Base-by-base conservation (phyloP, 2,888 invertebrate species). In the Venusia cambrica region DNA sequence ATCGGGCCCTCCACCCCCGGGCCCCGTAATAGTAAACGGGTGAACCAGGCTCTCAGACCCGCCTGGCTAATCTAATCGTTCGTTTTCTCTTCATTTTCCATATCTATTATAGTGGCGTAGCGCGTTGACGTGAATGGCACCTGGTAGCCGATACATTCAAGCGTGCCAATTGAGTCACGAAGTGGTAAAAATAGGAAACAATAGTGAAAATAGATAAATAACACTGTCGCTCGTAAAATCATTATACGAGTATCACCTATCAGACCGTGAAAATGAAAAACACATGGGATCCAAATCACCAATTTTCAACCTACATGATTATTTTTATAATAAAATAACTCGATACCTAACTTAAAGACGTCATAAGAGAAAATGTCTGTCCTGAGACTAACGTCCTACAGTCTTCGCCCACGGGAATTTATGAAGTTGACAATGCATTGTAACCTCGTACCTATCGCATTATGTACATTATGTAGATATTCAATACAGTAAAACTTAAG, bases 281-380 rank as follows among this genome's bases (percentile, higher is more conserved):
- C 9, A 27, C 18, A 33, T 11, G 30, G 9, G 9, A 16, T 18
- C 16, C 9, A 5, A 8, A 24, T 25, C 13, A 6, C 5, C 11
- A 15, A 25, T 30, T 11, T 29, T 29, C 19, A 26, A 22, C 1
- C 16, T 8, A 21, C 24, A 34, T 19, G 50, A 36, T 29, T 64
- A 34, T 6, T 67, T 72, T 10, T 80, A 94, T 91, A 96, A 99
- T 85, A 98, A 98, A 77, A n/a, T n/a, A n/a, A n/a, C n/a, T n/a
- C n/a, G n/a, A n/a, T n/a, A n/a, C n/a, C n/a, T n/a, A n/a, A n/a
- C n/a, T n/a, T n/a, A n/a, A n/a, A n/a, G n/a, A n/a, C n/a, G n/a
- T n/a, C n/a, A n/a, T n/a, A n/a, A n/a, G n/a, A n/a, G n/a, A n/a
- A n/a, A n/a, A n/a, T n/a, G n/a, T n/a, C n/a, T n/a, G n/a, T n/a